A percentile compares a stretch with the other conserved stretches of the same genome.
phyloP scores from a whole-genome alignment of 2,888 invertebrate species.

The Agriopis aurantiaria region DNA sequence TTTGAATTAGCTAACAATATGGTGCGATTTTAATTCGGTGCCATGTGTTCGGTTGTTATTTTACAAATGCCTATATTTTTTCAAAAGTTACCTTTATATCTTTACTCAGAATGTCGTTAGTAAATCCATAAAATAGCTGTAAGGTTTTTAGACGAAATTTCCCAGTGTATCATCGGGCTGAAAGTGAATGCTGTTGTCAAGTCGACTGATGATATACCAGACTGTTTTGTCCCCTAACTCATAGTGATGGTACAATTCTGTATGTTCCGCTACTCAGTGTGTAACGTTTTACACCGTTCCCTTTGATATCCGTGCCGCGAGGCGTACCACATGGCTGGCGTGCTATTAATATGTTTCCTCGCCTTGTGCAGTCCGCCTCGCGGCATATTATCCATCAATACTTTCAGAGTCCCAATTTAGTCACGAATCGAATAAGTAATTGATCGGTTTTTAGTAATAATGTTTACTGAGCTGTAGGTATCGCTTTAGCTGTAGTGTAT shows the following conservation, averaged over 20 bases:
- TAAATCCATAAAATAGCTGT: slow-evolving; percentile 46
- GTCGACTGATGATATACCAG: slow-evolving; percentile 36
- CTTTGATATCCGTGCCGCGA: neutral
- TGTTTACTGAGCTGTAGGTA: slow-evolving; percentile 78
- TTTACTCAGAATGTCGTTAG: slow-evolving; percentile 54
- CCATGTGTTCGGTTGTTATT: slow-evolving; percentile 83
- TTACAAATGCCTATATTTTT: slow-evolving; percentile 72
- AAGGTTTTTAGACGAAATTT: slow-evolving; percentile 48
- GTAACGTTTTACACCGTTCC: slow-evolving; percentile 15
- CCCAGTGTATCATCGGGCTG: slow-evolving; percentile 39
- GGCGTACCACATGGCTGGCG: neutral
- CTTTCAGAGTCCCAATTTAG: slow-evolving; percentile 42
- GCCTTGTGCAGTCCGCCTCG: slow-evolving; percentile 28
- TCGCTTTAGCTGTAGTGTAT: slow-evolving; percentile 82
- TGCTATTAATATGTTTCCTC: no score
- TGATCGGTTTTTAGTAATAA: slow-evolving; percentile 73
- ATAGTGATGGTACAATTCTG: slow-evolving; percentile 33
- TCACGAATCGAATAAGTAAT: slow-evolving; percentile 44
- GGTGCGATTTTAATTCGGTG: slow-evolving; percentile 81
- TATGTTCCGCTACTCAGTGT: slow-evolving; percentile 27
- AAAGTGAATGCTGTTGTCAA: slow-evolving; percentile 17
- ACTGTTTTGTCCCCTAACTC: slow-evolving; percentile 38
- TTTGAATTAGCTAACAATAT: slow-evolving; percentile 61
- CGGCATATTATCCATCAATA: slow-evolving; percentile 24
- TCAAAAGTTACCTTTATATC: slow-evolving; percentile 74